Base-by-base conservation (phyloP, 2,888 invertebrate genomes). In the Cosmia pyralina region DNA sequence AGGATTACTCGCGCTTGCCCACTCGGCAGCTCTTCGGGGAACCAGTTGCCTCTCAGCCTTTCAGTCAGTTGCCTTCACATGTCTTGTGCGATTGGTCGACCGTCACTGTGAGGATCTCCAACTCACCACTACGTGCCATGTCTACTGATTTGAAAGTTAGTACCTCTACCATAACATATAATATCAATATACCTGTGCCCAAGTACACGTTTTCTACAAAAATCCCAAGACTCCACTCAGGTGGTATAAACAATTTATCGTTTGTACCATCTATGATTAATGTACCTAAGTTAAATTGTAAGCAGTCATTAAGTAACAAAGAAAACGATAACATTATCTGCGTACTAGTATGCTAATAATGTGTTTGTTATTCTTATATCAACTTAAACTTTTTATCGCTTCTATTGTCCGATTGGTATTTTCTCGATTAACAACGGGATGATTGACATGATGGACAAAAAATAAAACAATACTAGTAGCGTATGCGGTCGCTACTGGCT, bases 331-430 rank as follows among this genome's bases (percentile, higher is more conserved):
- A 87, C 87, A 86, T 88, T 88, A 88, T 83, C 72, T 76, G 75
- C 59, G 81, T 84, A 28, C 28, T 28, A 82, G 83, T 86, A 81
- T 82, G 84, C 87, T 90, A 88, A 89, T 89, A 87, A 85, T 84
- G 86, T 85, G 85, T 88, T 90, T 90, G 87, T 90, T 89, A 86
- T 88, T 88, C 81, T 88, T 85, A 85, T 85, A 87, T 86, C 86
- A 85, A 86, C 83, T 87, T 83, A 85, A 82, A 87, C 86, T 93
- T 93, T 94, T 93, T 92, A 88, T 90, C 77, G 81, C 75, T 85
- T 85, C 91, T 88, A 92, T 94, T 94, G 92, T 94, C 88, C 86
- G 89, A 90, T 90, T 79, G 88, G 88, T 89, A 91, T 93, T 91
- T 92, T 89, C 89, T 90, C 89, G 89, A 92, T 91, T 90, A 91